These are phyloP conservation scores for Thinocorus orbignyianus DNA, from an alignment of 2,113 vertebrate genomes.

Conservation along the genomic window DNA sequence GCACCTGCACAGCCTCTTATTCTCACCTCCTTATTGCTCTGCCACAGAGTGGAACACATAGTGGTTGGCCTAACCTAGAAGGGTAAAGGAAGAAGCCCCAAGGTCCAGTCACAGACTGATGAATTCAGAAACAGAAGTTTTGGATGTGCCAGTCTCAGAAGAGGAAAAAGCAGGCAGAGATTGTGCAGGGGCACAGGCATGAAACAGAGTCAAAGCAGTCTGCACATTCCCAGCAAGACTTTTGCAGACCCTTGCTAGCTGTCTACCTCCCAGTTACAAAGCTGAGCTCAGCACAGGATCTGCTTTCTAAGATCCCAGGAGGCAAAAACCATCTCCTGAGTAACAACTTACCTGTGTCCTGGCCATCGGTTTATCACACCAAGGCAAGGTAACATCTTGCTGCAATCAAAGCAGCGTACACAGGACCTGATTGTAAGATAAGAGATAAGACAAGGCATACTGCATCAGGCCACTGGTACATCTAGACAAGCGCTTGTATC, in stretches of 20 bases:
- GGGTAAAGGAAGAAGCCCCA: not conserved
- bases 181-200: not conserved
- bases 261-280: not conserved
- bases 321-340: not conserved
- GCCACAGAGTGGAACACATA: not conserved
- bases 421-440: too few relatives aligned
- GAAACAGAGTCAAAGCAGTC: not conserved
- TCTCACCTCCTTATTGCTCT: not conserved
- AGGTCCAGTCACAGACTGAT: not conserved
- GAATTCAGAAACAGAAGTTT: not conserved
- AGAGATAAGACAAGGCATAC: not conserved
- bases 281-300: not conserved
- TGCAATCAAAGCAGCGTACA: not conserved
- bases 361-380: not conserved
- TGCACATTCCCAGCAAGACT: not conserved
- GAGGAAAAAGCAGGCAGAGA: not conserved
- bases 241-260: not conserved
- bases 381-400: not conserved
- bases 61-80: not conserved
- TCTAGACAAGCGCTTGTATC: not conserved
- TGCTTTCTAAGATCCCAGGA: not conserved
- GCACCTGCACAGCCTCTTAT: not conserved
- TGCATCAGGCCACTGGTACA: not conserved
- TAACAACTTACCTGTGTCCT: rapidly evolving
- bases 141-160: not conserved